phyloP scores from a whole-genome alignment of 1,140 invertebrate genomes.

The Vanessa atalanta region DNA sequence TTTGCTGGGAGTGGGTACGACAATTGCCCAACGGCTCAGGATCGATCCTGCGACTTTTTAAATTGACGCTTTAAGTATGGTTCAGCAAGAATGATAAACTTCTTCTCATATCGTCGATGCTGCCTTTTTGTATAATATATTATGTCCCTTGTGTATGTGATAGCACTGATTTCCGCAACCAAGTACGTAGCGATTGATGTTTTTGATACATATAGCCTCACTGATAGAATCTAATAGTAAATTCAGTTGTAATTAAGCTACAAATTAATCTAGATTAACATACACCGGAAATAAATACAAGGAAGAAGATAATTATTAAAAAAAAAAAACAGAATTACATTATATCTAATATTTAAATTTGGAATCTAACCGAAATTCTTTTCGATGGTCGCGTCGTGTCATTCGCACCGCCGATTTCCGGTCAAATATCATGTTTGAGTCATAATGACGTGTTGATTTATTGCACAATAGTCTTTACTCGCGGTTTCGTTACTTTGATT shows the following conservation, averaged over 20 bases:
- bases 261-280: background rate
- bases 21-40: no score
- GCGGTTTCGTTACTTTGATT: background rate
- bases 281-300: background rate
- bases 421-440: slow-evolving; percentile 19
- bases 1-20: no score
- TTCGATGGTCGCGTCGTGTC: slow-evolving; percentile 15
- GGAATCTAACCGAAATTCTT: background rate
- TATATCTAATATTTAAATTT: background rate
- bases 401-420: slow-evolving; percentile 29
- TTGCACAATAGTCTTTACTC: slow-evolving; percentile 21
- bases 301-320: background rate
- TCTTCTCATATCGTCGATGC: no score
- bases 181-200: no score
- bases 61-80: no score
- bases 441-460: slow-evolving; percentile 34
- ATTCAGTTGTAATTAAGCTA: background rate
- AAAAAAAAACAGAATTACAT: background rate
- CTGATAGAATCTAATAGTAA: no score
- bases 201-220: no score
- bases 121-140: no score
- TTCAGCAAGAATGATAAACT: no score
- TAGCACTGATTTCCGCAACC: no score
- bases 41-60: no score
- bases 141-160: no score